Evolutionary conservation across 2,888 invertebrate species (phyloP).

Genomic region (Boloria euphrosyne): DNA sequence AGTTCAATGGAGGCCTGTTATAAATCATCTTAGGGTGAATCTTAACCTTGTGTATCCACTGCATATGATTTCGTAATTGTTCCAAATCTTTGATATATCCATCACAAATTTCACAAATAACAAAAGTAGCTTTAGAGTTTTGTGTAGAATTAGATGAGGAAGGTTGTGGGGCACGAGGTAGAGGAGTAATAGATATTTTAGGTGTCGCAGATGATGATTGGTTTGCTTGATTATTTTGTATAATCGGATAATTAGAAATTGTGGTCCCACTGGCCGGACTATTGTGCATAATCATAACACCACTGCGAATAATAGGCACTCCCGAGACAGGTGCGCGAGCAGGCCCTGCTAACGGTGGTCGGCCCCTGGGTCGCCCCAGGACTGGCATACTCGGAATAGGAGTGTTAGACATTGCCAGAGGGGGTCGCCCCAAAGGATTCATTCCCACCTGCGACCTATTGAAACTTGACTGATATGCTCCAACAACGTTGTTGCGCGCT

Average conservation of each 20-base stretch:
- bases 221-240: constrained; percentile 65
- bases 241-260: constrained; percentile 71
- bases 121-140: constrained; percentile 90
- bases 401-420: constrained; percentile 56
- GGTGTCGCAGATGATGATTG: constrained; percentile 85
- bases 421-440: constrained; percentile 68
- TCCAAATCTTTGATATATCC: constrained; percentile 98
- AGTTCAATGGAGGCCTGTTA: constrained; percentile 96
- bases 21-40: constrained; percentile 98
- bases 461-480: constrained; percentile 74
- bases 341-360: constrained; percentile 64
- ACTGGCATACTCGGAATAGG: constrained; percentile 60
- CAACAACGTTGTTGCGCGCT: constrained; percentile 70
- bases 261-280: constrained; percentile 74
- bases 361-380: constrained; percentile 73
- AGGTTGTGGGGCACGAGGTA: constrained; percentile 86
- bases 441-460: constrained; percentile 76
- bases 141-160: constrained; percentile 66
- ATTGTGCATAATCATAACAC: constrained; percentile 87
- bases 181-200: constrained; percentile 95
- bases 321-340: constrained; percentile 69
- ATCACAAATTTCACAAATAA: constrained; percentile 98
- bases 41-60: constrained; percentile 98
- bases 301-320: constrained; percentile 77
- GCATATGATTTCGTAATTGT: constrained; percentile 97